A percentile compares a stretch with the other conserved stretches of the same genome.
These are phyloP conservation scores for Ochotona princeps DNA, from an alignment of 2,113 vertebrate genomes.

Conservation along the genomic window DNA sequence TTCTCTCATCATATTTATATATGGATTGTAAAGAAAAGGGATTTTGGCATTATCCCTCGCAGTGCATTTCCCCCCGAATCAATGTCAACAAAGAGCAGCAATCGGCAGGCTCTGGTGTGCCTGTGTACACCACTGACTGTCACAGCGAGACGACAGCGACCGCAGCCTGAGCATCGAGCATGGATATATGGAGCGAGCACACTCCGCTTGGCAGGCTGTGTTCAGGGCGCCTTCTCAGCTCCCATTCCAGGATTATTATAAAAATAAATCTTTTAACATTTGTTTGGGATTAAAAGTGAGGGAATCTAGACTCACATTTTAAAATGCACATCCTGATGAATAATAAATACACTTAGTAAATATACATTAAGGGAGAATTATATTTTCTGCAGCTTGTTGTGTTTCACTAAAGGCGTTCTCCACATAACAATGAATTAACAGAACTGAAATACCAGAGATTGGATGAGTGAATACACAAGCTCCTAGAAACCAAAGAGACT, in stretches of 20 bases:
- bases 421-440: conserved; percentile 76
- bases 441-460: conserved; percentile 57
- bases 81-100: conserved; percentile 57
- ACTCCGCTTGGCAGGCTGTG: conserved; percentile 74
- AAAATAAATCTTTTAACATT: conserved; percentile 84
- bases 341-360: conserved; percentile 84
- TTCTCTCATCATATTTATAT: conserved; percentile 61
- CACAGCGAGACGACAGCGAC: conserved; percentile 44
- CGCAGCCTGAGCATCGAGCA: conserved; percentile 40
- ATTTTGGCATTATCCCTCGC: conserved; percentile 52
- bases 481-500: conserved; percentile 43
- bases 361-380: conserved; percentile 83
- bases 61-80: conserved; percentile 53
- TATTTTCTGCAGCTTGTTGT: conserved; percentile 80
- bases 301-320: conserved; percentile 79
- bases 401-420: conserved; percentile 70
- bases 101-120: conserved; percentile 30
- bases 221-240: conserved; percentile 75
- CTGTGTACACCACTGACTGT: neutral
- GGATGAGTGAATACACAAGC: neutral
- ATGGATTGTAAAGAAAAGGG: conserved; percentile 60
- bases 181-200: conserved; percentile 67
- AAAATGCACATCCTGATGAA: conserved; percentile 82
- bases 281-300: conserved; percentile 83
- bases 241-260: conserved; percentile 81